These are phyloP conservation scores for Gobio occitaniae DNA, from an alignment of 2,797 vertebrate species.

Conservation along the genomic window DNA sequence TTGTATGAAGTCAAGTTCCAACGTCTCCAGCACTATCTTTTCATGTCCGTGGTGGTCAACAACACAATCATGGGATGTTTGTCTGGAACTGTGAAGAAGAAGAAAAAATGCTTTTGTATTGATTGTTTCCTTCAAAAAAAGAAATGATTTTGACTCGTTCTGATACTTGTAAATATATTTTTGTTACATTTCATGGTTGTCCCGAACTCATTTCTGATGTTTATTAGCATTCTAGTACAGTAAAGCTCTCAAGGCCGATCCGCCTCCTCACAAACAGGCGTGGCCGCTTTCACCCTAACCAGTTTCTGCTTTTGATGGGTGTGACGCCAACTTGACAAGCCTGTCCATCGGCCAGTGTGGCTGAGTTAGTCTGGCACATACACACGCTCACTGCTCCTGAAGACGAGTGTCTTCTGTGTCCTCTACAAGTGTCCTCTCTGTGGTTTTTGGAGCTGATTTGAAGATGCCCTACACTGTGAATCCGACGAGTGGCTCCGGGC, in stretches of 20 bases:
- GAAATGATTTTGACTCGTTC: constrained; percentile 48
- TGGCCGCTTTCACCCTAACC: constrained; percentile 71
- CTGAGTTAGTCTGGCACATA: not conserved
- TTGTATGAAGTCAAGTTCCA: not conserved
- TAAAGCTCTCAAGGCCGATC: not conserved
- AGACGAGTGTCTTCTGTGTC: not conserved
- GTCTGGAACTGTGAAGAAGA: not conserved
- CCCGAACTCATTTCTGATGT: not conserved
- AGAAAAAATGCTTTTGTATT: not conserved
- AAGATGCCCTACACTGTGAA: constrained; percentile 80
- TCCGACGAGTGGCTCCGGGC: not conserved
- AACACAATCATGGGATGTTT: not conserved
- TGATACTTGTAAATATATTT: constrained; percentile 71
- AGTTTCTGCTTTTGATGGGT: constrained; percentile 67
- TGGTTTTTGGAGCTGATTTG: constrained; percentile 1
- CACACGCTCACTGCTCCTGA: constrained; percentile 2
- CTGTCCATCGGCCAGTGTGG: constrained; percentile 35
- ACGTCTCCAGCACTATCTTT: not conserved
- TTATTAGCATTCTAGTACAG: not conserved
- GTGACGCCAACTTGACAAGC: constrained; percentile 67
- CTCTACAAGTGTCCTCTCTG: constrained; percentile 34
- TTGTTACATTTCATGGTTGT: constrained; percentile 57
- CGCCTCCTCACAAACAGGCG: constrained; percentile 52
- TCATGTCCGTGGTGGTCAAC: not conserved
- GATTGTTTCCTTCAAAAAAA: not conserved